Base-by-base conservation (phyloP, 2,888 invertebrate genomes). In the Nephrotoma guestfalica region DNA sequence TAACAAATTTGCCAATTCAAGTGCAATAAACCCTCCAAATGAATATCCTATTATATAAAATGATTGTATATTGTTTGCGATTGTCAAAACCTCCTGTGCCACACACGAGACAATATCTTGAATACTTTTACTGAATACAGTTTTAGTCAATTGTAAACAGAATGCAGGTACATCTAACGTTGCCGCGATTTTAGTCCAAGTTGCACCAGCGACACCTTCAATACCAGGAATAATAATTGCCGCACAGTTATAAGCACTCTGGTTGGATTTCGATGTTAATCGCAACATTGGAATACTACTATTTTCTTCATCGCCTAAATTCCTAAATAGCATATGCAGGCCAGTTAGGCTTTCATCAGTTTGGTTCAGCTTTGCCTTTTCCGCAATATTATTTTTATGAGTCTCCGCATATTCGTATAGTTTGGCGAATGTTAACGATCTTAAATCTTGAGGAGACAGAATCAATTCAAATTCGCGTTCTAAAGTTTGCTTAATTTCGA, bases 401-500 rank as follows among this genome's bases (percentile, higher is more conserved):
- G 89, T 88, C 6, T 91, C 91, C 0, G 89, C 88, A 85, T 88
- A 89, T 88, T 92, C 91, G 87, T 91, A 90, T 6, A 92, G 88
- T 88, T 91, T 91, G 57, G 90, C 90, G 88, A 97, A 95, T 0
- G 96, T 97, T 57, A 98, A 91, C 0, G 94, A 93, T 86, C 97
- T 93, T 87, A 98, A 95, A 88, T 98, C 97, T 90, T 97, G 96
- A 5, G 97, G 95, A 0, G 97, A 95, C 4, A 99, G 92, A 90
- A 95, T 95, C 86, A 98, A 92, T 89, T 98, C 97, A 90, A 96
- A 98, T 90, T 97, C 97, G 89, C 97, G 93, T 90, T 98, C 98
- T 1, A 98, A 91, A 0, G 96, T 96, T 91, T 98, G 98, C 89
- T 98, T 98, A 88, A 99, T 97, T 92, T 99, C 98, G 0, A 98